Percentiles rank a stretch among this genome's conserved stretches.
phyloP scores from a whole-genome alignment of 2,113 vertebrate species.

The Eclectus roratus region DNA sequence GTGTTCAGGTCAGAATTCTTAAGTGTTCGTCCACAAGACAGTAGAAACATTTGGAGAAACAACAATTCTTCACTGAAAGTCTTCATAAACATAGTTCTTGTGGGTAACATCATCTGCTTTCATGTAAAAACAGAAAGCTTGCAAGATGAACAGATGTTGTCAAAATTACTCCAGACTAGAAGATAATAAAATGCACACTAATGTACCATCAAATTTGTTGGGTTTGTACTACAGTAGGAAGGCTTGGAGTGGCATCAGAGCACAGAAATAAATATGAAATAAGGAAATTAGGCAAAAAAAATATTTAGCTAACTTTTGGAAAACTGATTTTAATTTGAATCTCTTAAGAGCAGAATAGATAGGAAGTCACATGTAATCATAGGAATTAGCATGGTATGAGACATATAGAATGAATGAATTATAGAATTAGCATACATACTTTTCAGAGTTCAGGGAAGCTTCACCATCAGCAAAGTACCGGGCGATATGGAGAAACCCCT shows the following conservation, averaged over 20 bases:
- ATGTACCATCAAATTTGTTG: not conserved
- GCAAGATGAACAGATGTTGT: not conserved
- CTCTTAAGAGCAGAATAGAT: not conserved
- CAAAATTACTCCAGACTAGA: not conserved
- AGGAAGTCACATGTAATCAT: not conserved
- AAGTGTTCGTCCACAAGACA: not conserved
- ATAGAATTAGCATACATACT: not conserved
- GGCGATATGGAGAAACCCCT: fast-evolving
- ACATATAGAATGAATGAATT: not conserved
- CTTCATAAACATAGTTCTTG: not conserved
- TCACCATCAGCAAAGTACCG: not conserved
- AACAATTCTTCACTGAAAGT: not conserved
- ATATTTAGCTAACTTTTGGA: not conserved
- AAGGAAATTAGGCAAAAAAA: not conserved
- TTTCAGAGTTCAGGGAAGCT: not conserved
- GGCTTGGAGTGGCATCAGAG: not conserved
- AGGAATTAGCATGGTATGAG: not conserved
- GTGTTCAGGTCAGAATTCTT: not conserved
- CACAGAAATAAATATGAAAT: not conserved
- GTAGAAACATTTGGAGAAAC: not conserved
- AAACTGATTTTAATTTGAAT: not conserved
- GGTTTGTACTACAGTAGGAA: not conserved
- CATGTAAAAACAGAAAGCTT: not conserved
- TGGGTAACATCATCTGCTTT: not conserved
- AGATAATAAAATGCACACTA: not conserved